Evolutionary conservation across 2,113 vertebrate genomes (phyloP).

Genomic region (Centrocercus urophasianus): DNA sequence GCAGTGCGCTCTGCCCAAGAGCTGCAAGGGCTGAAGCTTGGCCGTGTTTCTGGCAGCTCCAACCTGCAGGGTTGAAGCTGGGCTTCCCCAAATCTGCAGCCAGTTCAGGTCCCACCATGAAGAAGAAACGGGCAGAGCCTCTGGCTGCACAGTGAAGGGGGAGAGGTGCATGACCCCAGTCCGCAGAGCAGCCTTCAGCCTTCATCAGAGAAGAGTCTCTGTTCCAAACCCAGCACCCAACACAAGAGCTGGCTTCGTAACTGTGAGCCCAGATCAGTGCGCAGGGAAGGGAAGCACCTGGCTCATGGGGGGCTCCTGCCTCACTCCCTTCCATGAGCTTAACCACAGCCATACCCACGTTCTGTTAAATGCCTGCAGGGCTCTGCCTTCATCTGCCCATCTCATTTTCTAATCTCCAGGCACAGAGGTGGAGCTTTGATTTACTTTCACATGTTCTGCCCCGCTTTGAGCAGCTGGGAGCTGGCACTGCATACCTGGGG

Average conservation of each 20-base stretch:
- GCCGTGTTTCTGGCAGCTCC: not conserved
- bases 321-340: not conserved
- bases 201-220: not conserved
- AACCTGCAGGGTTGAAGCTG: not conserved
- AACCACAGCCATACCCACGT: not conserved
- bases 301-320: rapidly evolving
- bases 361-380: not conserved
- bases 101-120: not conserved
- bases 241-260: rapidly evolving
- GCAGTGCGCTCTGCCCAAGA: not conserved
- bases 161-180: not conserved
- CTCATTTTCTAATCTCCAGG: not conserved
- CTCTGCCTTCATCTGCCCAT: not conserved
- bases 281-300: not conserved
- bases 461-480: not conserved
- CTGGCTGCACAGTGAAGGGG: not conserved
- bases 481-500: not conserved
- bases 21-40: rapidly evolving
- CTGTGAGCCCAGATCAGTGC: rapidly evolving
- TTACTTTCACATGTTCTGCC: not conserved
- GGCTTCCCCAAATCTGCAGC: not conserved
- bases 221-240: not conserved
- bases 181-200: not conserved
- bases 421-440: not conserved
- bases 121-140: not conserved